Conservation (phyloP, 2,113 vertebrate species). For the Ceyx cyanopectus region DNA sequence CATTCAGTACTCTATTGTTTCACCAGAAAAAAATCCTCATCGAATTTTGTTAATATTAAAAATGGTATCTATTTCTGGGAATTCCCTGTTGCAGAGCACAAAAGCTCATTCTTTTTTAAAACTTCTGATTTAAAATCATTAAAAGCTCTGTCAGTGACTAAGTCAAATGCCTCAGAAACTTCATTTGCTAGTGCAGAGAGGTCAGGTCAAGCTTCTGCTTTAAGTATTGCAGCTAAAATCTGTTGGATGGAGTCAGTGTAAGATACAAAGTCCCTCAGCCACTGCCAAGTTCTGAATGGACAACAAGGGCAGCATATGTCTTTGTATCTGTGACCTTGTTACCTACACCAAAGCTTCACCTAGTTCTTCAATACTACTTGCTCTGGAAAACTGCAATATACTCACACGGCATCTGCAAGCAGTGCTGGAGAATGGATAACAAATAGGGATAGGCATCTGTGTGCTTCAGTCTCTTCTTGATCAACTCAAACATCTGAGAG, state of each 20-base stretch:
- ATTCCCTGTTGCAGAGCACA: neutral
- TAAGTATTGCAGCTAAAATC: neutral
- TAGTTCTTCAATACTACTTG: neutral
- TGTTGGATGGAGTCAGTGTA: neutral
- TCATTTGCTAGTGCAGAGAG: neutral
- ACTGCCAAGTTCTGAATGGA: neutral
- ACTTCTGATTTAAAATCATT: neutral
- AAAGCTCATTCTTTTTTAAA: neutral
- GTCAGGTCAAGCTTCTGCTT: neutral
- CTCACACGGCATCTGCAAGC: slow-evolving; percentile 96
- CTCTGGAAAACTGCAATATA: slow-evolving; percentile 9
- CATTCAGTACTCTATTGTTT: neutral
- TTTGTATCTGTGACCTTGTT: neutral
- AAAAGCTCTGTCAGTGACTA: neutral
- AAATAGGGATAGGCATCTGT: slow-evolving; percentile 96
- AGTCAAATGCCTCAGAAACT: neutral
- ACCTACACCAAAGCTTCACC: neutral
- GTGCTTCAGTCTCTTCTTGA: slow-evolving; percentile 94
- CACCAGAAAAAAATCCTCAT: neutral
- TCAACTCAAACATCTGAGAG: slow-evolving; percentile 94
- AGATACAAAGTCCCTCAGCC: neutral
- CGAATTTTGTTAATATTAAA: neutral
- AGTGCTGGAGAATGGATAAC: slow-evolving; percentile 95
- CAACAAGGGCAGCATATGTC: neutral
- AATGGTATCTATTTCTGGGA: slow-evolving; percentile 9